Base-by-base conservation (phyloP, 35 echinoderm and acorn worm species). In the Ophioderma brevispina region DNA sequence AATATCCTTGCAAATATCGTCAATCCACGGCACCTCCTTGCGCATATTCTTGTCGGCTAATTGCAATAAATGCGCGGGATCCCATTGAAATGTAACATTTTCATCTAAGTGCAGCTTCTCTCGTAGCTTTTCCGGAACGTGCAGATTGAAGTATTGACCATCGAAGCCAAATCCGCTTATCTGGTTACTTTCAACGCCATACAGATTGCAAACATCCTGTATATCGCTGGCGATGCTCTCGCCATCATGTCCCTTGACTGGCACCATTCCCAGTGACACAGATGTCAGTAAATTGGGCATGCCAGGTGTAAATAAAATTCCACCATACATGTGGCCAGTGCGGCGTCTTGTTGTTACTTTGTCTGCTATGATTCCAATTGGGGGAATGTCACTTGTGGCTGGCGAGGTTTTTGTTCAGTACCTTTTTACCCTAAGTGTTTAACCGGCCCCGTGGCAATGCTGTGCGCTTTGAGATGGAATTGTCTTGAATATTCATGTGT, bases 211-310 rank as follows among this genome's bases (percentile, higher is more conserved):
- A 8, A 85, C 23, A 15, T 55, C 43, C 17, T 31, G 15, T 39
- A 85, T 85, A 32, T 85, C 49, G n/a, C 35, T 33, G 21, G 82
- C 82, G 32, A 85, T 85, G 23, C 41, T 32, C 35, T 85, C n/a
- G 0, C 82, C 82, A 55, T 85, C 82, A 55, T 85, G 82, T 52
- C 35, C 35, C 37, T 85, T 85, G 0, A 85, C 82, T 85, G 82
- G 82, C 21, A 25, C 55, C 36, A 85, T 52, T 52, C 82, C 82
- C 0, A 85, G 82, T 30, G 82, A 56, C 13, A 85, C 35, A 23
- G 11, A 43, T n/a, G 82, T 85, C 25, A 85, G 43, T n/a, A 85
- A 43, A 33, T 85, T 64, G 13, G 14, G 17, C 41, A 64, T 56
- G 21, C 82, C 82, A 21, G 82, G 82, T 31, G 46, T 52, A 52